Evolutionary conservation across 2,113 vertebrate species (phyloP).

Genomic region (Macquaria australasica): DNA sequence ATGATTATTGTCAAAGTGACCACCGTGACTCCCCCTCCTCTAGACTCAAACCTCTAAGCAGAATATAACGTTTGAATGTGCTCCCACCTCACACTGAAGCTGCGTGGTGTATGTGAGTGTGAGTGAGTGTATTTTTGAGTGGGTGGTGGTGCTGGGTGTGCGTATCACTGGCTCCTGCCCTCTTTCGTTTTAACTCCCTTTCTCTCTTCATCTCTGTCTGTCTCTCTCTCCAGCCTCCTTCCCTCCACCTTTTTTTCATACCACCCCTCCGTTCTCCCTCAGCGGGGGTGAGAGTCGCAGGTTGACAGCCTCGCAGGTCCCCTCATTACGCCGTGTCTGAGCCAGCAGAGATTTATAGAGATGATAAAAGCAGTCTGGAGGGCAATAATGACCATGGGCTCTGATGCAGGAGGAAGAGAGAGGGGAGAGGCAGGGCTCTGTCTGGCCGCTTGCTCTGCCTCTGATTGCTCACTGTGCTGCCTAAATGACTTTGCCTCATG

Average conservation of each 20-base stretch:
- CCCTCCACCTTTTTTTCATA: conserved; percentile 22
- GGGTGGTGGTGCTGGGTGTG: background rate
- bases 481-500: conserved; percentile 26
- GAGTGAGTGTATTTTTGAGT: background rate
- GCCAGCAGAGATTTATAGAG: conserved; percentile 79
- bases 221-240: conserved; percentile 18
- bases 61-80: background rate
- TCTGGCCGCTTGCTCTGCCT: conserved; percentile 23
- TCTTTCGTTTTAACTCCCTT: conserved; percentile 36
- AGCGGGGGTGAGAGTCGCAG: conserved; percentile 63
- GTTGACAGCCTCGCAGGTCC: conserved; percentile 69
- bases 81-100: background rate
- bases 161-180: conserved; percentile 5
- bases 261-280: conserved; percentile 27
- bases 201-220: conserved; percentile 28
- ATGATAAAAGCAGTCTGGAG: conserved; percentile 81
- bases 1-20: conserved; percentile 8
- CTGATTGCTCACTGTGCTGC: conserved; percentile 18
- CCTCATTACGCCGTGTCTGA: conserved; percentile 75
- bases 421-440: background rate
- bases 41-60: conserved; percentile 6
- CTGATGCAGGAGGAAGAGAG: conserved; percentile 44
- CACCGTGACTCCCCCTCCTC: background rate
- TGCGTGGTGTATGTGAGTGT: background rate
- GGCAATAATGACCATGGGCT: conserved; percentile 71